Evolutionary conservation across 2,888 invertebrate genomes (phyloP).

Genomic region (Tricholauxania praeusta): DNA sequence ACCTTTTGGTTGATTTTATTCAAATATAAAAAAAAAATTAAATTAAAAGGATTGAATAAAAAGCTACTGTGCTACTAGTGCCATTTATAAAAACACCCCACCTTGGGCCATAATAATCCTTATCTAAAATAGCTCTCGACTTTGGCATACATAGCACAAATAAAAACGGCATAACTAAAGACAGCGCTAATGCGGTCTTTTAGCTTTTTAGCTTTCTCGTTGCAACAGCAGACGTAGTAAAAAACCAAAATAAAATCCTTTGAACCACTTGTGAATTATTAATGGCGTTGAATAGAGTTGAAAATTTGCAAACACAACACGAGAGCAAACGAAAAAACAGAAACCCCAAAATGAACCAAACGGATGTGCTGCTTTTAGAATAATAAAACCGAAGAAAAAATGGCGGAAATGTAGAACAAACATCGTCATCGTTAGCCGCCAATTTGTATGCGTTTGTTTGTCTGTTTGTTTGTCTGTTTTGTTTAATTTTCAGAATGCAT

Average conservation of each 20-base stretch:
- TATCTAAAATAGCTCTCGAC: too few relatives aligned
- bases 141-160: too few relatives aligned
- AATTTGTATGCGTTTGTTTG: constrained; percentile 25
- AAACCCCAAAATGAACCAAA: not conserved
- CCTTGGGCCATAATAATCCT: too few relatives aligned
- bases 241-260: constrained; percentile 15
- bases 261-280: constrained; percentile 55
- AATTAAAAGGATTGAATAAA: not conserved
- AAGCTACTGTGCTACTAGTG: too few relatives aligned
- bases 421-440: constrained; percentile 26
- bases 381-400: constrained; percentile 1
- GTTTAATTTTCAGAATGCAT: constrained; percentile 1
- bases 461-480: not conserved
- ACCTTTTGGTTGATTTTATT: too few relatives aligned
- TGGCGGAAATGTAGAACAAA: constrained; percentile 24
- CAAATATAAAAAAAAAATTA: too few relatives aligned
- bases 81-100: too few relatives aligned
- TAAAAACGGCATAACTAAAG: too few relatives aligned
- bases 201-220: too few relatives aligned
- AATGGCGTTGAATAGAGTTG: constrained; percentile 41
- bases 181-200: too few relatives aligned
- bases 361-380: not conserved
- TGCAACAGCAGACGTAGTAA: constrained; percentile 33
- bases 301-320: constrained; percentile 27
- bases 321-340: constrained; percentile 10